phyloP scores from a whole-genome alignment of 2,113 vertebrate species.

The Perca schrenkii region DNA sequence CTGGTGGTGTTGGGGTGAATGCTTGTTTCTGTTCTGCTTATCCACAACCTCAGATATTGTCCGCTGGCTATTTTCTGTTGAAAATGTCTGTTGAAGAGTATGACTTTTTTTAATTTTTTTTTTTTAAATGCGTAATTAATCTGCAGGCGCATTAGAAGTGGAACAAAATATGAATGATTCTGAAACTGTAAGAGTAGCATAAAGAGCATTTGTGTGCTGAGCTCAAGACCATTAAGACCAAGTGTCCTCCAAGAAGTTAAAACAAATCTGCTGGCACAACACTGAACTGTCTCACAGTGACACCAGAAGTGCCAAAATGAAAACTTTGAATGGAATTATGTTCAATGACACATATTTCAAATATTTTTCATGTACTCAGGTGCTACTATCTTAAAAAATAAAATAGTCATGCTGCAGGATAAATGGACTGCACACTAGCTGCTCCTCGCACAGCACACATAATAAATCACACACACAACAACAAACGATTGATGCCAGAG shows the following conservation, averaged over 20 bases:
- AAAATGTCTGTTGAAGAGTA: no score
- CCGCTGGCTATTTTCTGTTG: neutral
- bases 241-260: slow-evolving; percentile 5
- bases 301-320: slow-evolving; percentile 1
- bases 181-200: neutral
- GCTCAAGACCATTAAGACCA: neutral
- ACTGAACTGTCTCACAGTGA: neutral
- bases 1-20: slow-evolving; percentile 22
- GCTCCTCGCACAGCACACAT: slow-evolving; percentile 48
- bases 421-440: slow-evolving; percentile 60
- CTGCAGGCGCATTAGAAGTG: neutral
- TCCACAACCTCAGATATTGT: slow-evolving; percentile 1
- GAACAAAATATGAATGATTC: neutral
- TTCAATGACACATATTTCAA: neutral
- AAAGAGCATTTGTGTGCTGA: neutral
- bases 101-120: no score
- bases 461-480: slow-evolving; percentile 36
- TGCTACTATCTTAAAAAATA: slow-evolving; percentile 25
- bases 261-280: neutral
- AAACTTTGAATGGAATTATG: slow-evolving; percentile 30
- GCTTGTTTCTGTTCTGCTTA: slow-evolving; percentile 27
- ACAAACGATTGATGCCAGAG: slow-evolving; percentile 29
- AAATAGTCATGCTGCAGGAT: slow-evolving; percentile 36
- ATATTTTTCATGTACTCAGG: neutral
- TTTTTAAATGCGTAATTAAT: neutral